Base-by-base conservation (phyloP, 1,140 invertebrate species). In the Arctopsyche grandis region DNA sequence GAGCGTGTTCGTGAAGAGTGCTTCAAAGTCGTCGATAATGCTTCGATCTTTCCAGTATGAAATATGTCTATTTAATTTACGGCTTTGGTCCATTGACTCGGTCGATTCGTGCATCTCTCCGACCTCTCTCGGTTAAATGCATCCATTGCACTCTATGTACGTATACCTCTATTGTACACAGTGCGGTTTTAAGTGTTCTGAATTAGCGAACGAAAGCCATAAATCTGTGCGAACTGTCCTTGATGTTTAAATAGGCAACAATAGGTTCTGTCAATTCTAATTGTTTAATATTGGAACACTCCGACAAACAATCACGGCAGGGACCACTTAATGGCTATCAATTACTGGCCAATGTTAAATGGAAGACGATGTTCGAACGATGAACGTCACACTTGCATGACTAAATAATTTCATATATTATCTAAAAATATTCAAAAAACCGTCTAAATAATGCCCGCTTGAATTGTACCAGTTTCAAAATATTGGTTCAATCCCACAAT, bases 201-300 rank as follows among this genome's bases (percentile, higher is more conserved):
- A 38, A 38, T 38, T 38, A 38, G 29, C 29, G 29, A 38, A 38
- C 29, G 21, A 74, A 74, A 74, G 43, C 48, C 16, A 74, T 56
- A 48, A 56, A 74, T 56, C 71, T 56, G 63, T 22, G 21, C 63
- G 24, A 29, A 24, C 5, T 56, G 71, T 74, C 71, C 71, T 74
- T 74, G 71, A n/a, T 26, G 19, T 16, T 56, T 74, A 74, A 74
- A 74, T 74, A 48, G 71, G 73, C 80, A 66, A 78, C 77, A 79
- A 81, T 79, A 71, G 48, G 75, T 52, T 77, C 77, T 81, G 80
- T 81, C 80, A 81, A 81, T 81, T 81, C 63, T 81, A 81, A 81
- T 81, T 81, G 66, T 79, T 79, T 79, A 81, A 79, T 79, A 77
- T 81, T 75, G 52, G 74, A 77, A 46, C 26, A 74, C 71, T 46